Base-by-base conservation (phyloP, 2,888 invertebrate genomes). In the Melieria omissa region DNA sequence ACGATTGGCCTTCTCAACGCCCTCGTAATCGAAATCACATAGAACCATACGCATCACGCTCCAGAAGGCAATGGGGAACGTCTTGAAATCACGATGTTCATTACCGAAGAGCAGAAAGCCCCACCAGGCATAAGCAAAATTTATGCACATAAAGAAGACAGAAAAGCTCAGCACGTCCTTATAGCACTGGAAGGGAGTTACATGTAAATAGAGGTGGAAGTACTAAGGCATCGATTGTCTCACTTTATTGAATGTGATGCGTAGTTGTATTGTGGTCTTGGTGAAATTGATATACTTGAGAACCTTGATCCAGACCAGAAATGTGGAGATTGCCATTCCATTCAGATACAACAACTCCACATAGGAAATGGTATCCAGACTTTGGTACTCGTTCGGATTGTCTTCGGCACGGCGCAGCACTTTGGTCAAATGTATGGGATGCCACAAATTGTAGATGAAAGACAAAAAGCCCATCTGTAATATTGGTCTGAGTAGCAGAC, bases 251-350 rank as follows among this genome's bases (percentile, higher is more conserved):
- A 94, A 85, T 1, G 93, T 93, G n/a, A 89, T 89, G 70, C 91
- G 92, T 68, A 94, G 88, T 82, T 93, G 93, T 4, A 91, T 89
- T 90, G 94, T 92, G 0, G 92, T 92, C 85, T 91, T 91, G 86
- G 92, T 93, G 82, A 94, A 92, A 79, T 91, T 91, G 75, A 93
- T 89, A 86, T 92, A 94, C 86, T 93, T 93, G 85, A 94, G 93
- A 62, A 93, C 88, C 88, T 93, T 93, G 65, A 93, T 89, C 90
- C 92, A 93, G 0, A 91, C 89, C 45, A 93, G 85, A 85, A 93
- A 93, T 9, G 91, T 88, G 57, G 90, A 88, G n/a, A 92, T 82
- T 1, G 92, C 92, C 75, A 91, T 87, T 63, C 89, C 86, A 79
- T 90, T 89, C 80, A 90, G 90, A 80, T 90, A 91, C 61, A 88